Conservation (phyloP, 1,140 invertebrate genomes). For the Bilobella aurantiaca region DNA sequence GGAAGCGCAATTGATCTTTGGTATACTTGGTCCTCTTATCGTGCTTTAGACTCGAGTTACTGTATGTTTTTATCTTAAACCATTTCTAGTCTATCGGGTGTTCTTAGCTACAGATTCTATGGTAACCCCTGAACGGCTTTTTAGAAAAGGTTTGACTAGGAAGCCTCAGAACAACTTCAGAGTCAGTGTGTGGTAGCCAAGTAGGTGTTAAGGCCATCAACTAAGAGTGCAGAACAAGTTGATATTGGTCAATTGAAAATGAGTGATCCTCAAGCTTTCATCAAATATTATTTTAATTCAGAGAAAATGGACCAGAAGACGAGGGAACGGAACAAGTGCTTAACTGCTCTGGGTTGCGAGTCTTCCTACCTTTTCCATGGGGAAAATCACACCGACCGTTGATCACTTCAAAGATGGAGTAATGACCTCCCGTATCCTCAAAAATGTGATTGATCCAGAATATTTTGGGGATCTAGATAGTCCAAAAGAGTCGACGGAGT, state of each 20-base stretch:
- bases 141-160: too few species aligned
- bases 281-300: slow-evolving; percentile 5
- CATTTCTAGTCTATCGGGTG: too few species aligned
- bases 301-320: slow-evolving; percentile 14
- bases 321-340: slow-evolving; percentile 23
- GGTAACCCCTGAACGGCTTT: too few species aligned
- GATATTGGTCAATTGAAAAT: neutral
- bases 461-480: slow-evolving; percentile 25
- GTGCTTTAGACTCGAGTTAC: too few species aligned
- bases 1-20: too few species aligned
- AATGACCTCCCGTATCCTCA: slow-evolving; percentile 24
- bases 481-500: slow-evolving; percentile 19
- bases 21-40: too few species aligned
- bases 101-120: too few species aligned
- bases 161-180: too few species aligned
- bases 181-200: too few species aligned
- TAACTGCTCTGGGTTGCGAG: slow-evolving; percentile 25
- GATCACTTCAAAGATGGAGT: slow-evolving; percentile 32
- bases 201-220: neutral
- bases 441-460: slow-evolving; percentile 30
- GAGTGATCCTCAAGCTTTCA: slow-evolving; percentile 1
- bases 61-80: too few species aligned
- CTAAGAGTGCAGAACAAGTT: slow-evolving; percentile 7
- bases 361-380: slow-evolving; percentile 16
- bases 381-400: neutral